Evolutionary conservation across 2,113 vertebrate genomes (phyloP).

Genomic region (Corynorhinus townsendii): DNA sequence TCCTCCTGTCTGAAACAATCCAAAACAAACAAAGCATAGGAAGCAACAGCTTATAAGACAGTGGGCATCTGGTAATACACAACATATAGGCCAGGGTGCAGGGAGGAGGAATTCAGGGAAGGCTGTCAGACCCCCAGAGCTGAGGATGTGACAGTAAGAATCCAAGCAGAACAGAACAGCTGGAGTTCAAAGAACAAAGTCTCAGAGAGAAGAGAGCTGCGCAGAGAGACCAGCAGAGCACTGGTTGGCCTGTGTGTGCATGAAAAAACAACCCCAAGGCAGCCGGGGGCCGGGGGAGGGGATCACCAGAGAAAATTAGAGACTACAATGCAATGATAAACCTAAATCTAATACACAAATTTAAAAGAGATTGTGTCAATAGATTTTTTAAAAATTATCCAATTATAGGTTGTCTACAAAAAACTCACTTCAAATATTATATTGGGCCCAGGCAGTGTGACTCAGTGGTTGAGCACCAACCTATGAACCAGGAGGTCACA

Average conservation of each 20-base stretch:
- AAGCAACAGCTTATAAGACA: background rate
- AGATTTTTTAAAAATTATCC: background rate
- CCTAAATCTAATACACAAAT: background rate
- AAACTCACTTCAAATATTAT: background rate
- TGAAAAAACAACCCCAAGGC: background rate
- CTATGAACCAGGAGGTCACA: no score
- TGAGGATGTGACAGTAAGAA: background rate
- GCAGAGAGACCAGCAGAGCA: background rate
- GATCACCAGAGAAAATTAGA: background rate
- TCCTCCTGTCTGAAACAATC: background rate
- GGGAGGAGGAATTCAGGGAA: background rate
- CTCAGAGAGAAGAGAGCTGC: background rate
- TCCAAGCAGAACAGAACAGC: background rate
- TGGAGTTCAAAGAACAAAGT: background rate
- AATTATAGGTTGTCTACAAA: background rate
- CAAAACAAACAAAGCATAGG: background rate
- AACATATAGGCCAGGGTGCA: background rate
- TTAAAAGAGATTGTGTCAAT: background rate
- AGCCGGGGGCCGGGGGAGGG: background rate
- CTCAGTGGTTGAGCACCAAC: no score
- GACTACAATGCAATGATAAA: background rate
- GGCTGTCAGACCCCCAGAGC: background rate
- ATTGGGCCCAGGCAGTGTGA: background rate
- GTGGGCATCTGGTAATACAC: no score
- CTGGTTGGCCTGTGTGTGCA: background rate